phyloP scores from a whole-genome alignment of 1,140 invertebrate genomes.

The Brachionus koreanus region DNA sequence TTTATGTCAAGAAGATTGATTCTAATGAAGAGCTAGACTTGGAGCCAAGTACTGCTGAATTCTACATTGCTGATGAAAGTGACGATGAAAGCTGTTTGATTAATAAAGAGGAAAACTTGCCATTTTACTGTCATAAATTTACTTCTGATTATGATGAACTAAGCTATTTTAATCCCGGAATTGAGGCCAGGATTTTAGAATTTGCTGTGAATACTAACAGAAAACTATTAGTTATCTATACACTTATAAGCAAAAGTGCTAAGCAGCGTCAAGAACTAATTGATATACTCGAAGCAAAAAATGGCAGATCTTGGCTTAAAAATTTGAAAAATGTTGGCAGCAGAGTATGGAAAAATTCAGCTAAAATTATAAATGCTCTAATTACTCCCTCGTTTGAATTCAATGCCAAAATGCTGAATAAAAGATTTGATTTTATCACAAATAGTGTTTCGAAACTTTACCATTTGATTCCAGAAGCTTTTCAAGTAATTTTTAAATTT shows the following conservation, averaged over 20 bases:
- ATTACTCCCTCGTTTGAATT: background rate
- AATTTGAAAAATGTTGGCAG: slow-evolving; percentile 18
- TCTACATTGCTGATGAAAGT: background rate
- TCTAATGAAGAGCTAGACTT: background rate
- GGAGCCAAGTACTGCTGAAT: background rate
- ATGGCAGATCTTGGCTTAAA: slow-evolving; percentile 1
- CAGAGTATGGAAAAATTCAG: slow-evolving; percentile 34
- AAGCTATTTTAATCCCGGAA: slow-evolving; percentile 19
- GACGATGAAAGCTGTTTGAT: background rate
- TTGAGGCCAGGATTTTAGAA: slow-evolving; percentile 24
- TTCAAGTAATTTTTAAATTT: background rate
- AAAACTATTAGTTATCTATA: slow-evolving; percentile 29
- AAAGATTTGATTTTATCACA: slow-evolving; percentile 40
- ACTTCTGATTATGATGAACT: background rate
- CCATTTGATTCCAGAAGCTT: background rate
- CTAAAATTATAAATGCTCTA: slow-evolving; percentile 33
- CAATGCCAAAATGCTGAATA: slow-evolving; percentile 23
- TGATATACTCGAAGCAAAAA: background rate
- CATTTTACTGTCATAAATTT: background rate
- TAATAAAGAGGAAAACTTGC: background rate
- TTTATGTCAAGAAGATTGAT: background rate
- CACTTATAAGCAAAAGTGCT: slow-evolving; percentile 14
- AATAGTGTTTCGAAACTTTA: background rate
- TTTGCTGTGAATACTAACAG: slow-evolving; percentile 14
- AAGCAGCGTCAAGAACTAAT: slow-evolving; percentile 8